phyloP scores from a whole-genome alignment of 1,140 invertebrate genomes.

The Pseudomyrmex flavicornis region DNA sequence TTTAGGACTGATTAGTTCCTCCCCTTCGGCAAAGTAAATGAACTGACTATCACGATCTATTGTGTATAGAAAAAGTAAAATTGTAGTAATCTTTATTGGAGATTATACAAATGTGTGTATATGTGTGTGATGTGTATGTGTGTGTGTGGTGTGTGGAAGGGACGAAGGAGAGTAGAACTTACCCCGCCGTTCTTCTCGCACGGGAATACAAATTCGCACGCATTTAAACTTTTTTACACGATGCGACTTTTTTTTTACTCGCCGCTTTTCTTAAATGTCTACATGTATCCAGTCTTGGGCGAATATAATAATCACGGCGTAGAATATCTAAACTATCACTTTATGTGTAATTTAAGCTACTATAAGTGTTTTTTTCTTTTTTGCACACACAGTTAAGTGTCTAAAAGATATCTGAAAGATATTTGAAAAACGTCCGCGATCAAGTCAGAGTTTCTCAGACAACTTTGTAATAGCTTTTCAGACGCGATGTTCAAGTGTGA shows the following conservation, averaged over 20 bases:
- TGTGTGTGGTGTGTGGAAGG: background rate
- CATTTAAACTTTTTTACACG: conserved; percentile 40
- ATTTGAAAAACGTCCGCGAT: conserved; percentile 1
- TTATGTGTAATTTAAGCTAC: conserved; percentile 41
- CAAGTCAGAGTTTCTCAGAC: background rate
- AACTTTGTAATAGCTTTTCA: conserved; percentile 24
- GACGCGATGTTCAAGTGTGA: background rate
- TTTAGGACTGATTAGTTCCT: conserved; percentile 10
- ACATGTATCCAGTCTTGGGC: conserved; percentile 11
- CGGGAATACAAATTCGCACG: conserved; percentile 61
- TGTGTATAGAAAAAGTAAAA: background rate
- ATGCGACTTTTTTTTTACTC: conserved; percentile 19
- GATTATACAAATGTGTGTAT: background rate
- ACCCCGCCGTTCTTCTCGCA: conserved; percentile 23
- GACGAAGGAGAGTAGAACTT: conserved; percentile 8
- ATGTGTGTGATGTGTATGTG: no score
- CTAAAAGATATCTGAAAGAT: conserved; percentile 5
- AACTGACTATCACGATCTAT: conserved; percentile 8
- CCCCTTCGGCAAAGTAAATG: conserved; percentile 7
- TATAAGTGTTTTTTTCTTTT: background rate
- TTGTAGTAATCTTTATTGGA: conserved; percentile 4
- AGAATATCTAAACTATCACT: conserved; percentile 57
- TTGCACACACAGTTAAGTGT: background rate
- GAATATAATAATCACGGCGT: conserved; percentile 20
- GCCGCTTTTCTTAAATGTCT: conserved; percentile 42